phyloP scores from a whole-genome alignment of 2,113 vertebrate genomes.

The Helogale parvula region DNA sequence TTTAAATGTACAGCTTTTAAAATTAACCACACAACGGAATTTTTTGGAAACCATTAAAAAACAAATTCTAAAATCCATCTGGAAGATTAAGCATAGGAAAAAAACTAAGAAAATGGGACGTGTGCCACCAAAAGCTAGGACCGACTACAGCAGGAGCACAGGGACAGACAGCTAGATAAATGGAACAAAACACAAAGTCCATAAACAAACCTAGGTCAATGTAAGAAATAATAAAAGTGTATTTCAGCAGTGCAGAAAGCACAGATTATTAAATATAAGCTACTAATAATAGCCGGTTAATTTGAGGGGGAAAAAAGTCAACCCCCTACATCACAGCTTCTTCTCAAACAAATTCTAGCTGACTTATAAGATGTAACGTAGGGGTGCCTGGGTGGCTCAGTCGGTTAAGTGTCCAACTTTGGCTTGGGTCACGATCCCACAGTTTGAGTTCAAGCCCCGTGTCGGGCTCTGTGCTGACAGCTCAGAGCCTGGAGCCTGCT shows the following conservation, averaged over 20 bases:
- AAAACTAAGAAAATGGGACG: not conserved
- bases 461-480: too few relatives aligned
- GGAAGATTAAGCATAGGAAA: not conserved
- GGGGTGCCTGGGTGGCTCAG: too few relatives aligned
- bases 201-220: not conserved
- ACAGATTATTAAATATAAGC: not conserved
- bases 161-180: not conserved
- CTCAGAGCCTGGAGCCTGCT: too few relatives aligned
- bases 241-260: not conserved
- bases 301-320: not conserved
- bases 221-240: not conserved
- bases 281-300: not conserved
- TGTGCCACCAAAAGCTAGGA: not conserved
- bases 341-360: conserved; percentile 35
- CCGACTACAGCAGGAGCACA: not conserved
- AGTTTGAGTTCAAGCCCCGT: too few relatives aligned
- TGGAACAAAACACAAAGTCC: not conserved
- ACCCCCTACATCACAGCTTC: not conserved
- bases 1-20: not conserved
- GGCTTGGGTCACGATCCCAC: too few relatives aligned
- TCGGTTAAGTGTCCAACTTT: too few relatives aligned
- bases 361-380: conserved; percentile 12
- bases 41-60: not conserved
- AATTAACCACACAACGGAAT: not conserved
- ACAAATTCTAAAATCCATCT: not conserved